Percentiles rank a stretch among this genome's conserved stretches.
Evolutionary conservation across 2,888 invertebrate genomes (phyloP).

Genomic region (Morpho helenor): DNA sequence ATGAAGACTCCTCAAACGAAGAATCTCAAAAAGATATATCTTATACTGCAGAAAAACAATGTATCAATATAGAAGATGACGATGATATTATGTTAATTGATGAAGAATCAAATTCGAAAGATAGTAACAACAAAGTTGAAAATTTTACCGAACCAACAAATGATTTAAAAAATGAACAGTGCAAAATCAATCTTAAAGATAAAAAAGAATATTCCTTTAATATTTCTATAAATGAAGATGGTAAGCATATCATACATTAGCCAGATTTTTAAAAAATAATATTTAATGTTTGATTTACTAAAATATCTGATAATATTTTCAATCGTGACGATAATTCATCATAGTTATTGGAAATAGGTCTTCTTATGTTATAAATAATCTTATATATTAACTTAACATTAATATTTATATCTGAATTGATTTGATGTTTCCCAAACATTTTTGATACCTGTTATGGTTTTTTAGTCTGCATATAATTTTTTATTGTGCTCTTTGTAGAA

Average conservation of each 20-base stretch:
- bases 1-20: conserved; percentile 43
- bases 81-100: conserved; percentile 70
- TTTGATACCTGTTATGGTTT: too few relatives aligned
- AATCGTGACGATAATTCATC: too few relatives aligned
- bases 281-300: too few relatives aligned
- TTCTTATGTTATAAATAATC: too few relatives aligned
- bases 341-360: too few relatives aligned
- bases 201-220: conserved; percentile 10
- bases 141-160: conserved; percentile 10
- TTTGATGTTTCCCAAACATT: too few relatives aligned
- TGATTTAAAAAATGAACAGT: conserved; percentile 20
- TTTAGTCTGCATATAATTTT: too few relatives aligned
- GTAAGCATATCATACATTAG: not conserved
- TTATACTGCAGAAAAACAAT: conserved; percentile 38
- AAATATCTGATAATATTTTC: too few relatives aligned
- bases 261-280: too few relatives aligned
- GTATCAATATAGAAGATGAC: conserved; percentile 61
- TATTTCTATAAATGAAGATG: not conserved
- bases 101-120: conserved; percentile 39
- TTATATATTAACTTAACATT: too few relatives aligned
- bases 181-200: conserved; percentile 26
- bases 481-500: too few relatives aligned
- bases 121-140: conserved; percentile 14
- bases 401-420: too few relatives aligned
- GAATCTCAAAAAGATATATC: conserved; percentile 15